Conservation (phyloP, 2,888 invertebrate genomes). For the Diarsia mendica region DNA sequence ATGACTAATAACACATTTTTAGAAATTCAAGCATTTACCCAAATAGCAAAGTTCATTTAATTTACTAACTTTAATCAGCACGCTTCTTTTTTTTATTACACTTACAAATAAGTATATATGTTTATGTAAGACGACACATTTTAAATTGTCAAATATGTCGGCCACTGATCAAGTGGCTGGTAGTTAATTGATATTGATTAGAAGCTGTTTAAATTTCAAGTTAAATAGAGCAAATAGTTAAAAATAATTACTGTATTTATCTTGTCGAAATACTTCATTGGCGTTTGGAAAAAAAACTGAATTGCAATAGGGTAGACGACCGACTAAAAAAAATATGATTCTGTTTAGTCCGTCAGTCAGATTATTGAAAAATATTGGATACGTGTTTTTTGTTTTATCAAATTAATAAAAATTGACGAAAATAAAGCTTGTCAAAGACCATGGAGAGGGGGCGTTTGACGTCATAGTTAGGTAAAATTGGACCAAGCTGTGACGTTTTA, state of each 20-base stretch:
- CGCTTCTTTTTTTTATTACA: constrained; percentile 56
- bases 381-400: too few relatives aligned
- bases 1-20: constrained; percentile 22
- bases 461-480: too few relatives aligned
- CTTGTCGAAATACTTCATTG: constrained; percentile 44
- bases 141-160: constrained; percentile 74
- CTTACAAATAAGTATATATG: constrained; percentile 47
- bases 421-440: too few relatives aligned
- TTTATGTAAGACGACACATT: constrained; percentile 47
- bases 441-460: too few relatives aligned
- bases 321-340: too few relatives aligned
- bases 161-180: constrained; percentile 71
- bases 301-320: too few relatives aligned
- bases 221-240: constrained; percentile 59
- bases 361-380: too few relatives aligned
- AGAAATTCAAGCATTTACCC: constrained; percentile 40
- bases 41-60: constrained; percentile 48
- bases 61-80: constrained; percentile 60
- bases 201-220: constrained; percentile 65
- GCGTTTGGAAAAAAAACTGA: constrained; percentile 20
- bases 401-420: too few relatives aligned
- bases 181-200: constrained; percentile 73
- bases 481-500: too few relatives aligned
- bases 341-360: too few relatives aligned
- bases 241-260: constrained; percentile 49